Evolutionary conservation across 2,888 invertebrate genomes (phyloP), one percentile per base, ranked within the genome.

Genomic region (Nematopogon swammerdamellus): DNA sequence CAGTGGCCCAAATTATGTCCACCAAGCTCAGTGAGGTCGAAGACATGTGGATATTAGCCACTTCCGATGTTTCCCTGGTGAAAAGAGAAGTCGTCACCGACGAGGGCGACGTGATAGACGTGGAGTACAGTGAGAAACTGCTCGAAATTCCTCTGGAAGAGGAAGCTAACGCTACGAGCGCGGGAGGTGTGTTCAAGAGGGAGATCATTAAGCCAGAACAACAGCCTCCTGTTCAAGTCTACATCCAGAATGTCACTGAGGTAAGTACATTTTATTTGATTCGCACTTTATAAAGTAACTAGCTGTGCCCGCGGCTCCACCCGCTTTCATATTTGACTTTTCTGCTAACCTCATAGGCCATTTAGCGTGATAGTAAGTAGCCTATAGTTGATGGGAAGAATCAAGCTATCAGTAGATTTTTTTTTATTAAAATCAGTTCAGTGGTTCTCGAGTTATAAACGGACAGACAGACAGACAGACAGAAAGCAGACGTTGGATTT

Each of bases 181-280:
- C n/a, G n/a, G n/a, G n/a, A n/a, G 47, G 66, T 3, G 48, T 77
- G 43, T 77, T 67, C 50, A 79, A 79, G 52, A 68, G 79, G 29
- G 79, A 79, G 59, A 77, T 79, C 44, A 65, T 79, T 50, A 76
- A 70, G 44, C 75, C 79, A 0, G 79, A 80, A 19, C 77, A 77
- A 53, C 79, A 79, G 49, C 79, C 79, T 18, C 83, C 85, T 1
- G 86, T 88, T 5, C 81, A 82, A 59, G 85, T 88, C 50, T 80
- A 85, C 58, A 87, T 88, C 57, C 87, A 88, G 61, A 86, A 87
- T 59, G 80, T 87, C 51, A 75, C 77, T n/a, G 79, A 80, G 69
- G 79, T 74, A 63, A 62, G 51, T 45, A 48, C 47, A 30, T 45
- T 42, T 36, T 47, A 8, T 3, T 19, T n/a, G 17, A 20, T 20